These are phyloP conservation scores for Semnornis frantzii DNA, from an alignment of 2,113 vertebrate genomes.

Conservation along the genomic window DNA sequence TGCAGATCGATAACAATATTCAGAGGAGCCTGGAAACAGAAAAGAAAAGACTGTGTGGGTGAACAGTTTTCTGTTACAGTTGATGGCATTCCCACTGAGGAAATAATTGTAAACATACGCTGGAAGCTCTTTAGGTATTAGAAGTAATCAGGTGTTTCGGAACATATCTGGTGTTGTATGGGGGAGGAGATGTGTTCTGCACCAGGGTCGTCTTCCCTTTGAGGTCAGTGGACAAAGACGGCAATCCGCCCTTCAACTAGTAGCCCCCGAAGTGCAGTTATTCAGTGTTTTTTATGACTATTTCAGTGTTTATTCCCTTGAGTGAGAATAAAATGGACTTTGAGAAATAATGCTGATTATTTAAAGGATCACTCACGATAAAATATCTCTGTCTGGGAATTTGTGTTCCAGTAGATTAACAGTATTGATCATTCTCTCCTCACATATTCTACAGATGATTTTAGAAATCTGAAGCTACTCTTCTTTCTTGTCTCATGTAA, in stretches of 20 bases:
- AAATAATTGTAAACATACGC: not conserved
- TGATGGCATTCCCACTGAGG: not conserved
- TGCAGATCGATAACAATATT: not conserved
- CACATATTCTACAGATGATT: conserved; percentile 70
- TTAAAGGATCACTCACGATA: conserved; percentile 59
- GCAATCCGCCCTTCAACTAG: not conserved
- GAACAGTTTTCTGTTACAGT: not conserved
- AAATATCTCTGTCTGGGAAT: conserved; percentile 72
- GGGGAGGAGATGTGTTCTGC: not conserved
- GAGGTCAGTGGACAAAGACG: not conserved
- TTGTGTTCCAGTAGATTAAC: conserved; percentile 74
- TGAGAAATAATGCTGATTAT: conserved; percentile 63
- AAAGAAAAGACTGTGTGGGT: not conserved
- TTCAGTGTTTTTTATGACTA: not conserved
- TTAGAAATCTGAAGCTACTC: conserved; percentile 71
- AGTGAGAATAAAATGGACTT: conserved; percentile 12
- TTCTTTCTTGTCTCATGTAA: conserved; percentile 72
- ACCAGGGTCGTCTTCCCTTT: not conserved
- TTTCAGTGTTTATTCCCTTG: conserved; percentile 20
- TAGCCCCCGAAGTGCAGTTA: not conserved
- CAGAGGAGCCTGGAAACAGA: not conserved
- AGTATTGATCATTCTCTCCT: conserved; percentile 74
- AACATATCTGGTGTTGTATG: not conserved
- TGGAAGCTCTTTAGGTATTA: not conserved
- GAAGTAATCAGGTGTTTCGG: not conserved